phyloP scores from a whole-genome alignment of 2,888 invertebrate genomes.

The Erebia epiphron region DNA sequence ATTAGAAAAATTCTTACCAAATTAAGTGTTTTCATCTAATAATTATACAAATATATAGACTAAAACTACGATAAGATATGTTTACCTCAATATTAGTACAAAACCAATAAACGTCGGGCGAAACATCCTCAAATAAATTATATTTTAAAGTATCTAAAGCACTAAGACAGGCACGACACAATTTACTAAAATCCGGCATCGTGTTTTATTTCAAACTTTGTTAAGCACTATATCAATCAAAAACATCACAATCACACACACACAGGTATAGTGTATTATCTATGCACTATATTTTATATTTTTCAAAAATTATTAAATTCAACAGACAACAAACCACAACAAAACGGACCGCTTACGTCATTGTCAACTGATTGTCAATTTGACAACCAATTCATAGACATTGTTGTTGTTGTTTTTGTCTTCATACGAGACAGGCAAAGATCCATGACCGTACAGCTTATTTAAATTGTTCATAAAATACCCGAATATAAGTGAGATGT shows the following conservation, averaged over 20 bases:
- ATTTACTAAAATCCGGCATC: conserved; percentile 45
- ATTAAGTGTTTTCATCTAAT: background rate
- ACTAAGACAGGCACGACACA: conserved; percentile 71
- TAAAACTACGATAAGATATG: background rate
- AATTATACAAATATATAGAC: background rate
- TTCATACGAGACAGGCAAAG: too few relatives aligned
- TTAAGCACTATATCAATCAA: background rate
- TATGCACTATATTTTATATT: background rate
- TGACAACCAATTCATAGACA: too few relatives aligned
- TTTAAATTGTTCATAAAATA: too few relatives aligned
- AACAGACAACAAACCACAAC: too few relatives aligned
- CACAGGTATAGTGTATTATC: too few relatives aligned
- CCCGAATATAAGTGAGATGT: too few relatives aligned
- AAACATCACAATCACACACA: too few relatives aligned
- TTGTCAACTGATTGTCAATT: too few relatives aligned
- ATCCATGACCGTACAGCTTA: too few relatives aligned
- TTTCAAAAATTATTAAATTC: background rate
- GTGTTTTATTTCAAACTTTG: background rate
- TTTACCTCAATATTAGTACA: conserved; percentile 73
- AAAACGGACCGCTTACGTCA: too few relatives aligned
- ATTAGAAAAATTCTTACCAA: too few relatives aligned
- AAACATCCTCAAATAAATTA: conserved; percentile 61
- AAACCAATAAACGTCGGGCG: conserved; percentile 63
- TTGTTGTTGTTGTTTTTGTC: too few relatives aligned
- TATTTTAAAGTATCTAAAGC: conserved; percentile 59